Evolutionary conservation across 2,113 vertebrate species (phyloP).

Genomic region (Gambusia affinis): DNA sequence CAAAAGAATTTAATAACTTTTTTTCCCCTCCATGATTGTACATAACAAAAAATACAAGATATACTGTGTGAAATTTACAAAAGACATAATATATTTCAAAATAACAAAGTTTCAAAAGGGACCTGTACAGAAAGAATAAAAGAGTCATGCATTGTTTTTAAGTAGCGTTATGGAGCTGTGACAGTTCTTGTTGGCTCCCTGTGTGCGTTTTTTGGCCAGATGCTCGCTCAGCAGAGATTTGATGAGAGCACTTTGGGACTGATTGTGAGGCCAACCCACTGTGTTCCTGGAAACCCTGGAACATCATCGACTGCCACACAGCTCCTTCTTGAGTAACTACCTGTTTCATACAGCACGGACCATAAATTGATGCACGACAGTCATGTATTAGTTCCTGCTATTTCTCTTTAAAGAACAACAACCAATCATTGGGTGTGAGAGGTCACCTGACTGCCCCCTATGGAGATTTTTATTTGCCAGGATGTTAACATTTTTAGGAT

Average conservation of each 20-base stretch:
- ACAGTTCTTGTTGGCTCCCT: background rate
- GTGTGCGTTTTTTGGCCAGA: no score
- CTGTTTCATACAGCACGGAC: background rate
- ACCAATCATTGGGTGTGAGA: no score
- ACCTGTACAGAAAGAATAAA: background rate
- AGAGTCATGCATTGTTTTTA: background rate
- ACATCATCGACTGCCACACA: background rate
- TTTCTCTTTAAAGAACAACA: background rate
- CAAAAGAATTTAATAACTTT: no score
- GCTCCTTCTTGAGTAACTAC: background rate
- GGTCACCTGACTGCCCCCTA: background rate
- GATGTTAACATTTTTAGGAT: background rate
- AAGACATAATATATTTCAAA: background rate
- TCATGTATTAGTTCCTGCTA: background rate
- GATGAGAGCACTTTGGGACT: background rate
- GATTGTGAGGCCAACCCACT: background rate
- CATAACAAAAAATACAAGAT: background rate
- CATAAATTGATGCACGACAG: background rate
- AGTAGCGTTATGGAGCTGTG: background rate
- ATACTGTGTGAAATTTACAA: background rate
- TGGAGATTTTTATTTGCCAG: background rate
- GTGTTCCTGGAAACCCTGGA: background rate
- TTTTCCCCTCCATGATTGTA: no score
- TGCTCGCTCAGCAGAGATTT: background rate
- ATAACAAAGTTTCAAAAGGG: no score